Evolutionary conservation across 2,797 vertebrate genomes (phyloP).

Genomic region (Myotis myotis): DNA sequence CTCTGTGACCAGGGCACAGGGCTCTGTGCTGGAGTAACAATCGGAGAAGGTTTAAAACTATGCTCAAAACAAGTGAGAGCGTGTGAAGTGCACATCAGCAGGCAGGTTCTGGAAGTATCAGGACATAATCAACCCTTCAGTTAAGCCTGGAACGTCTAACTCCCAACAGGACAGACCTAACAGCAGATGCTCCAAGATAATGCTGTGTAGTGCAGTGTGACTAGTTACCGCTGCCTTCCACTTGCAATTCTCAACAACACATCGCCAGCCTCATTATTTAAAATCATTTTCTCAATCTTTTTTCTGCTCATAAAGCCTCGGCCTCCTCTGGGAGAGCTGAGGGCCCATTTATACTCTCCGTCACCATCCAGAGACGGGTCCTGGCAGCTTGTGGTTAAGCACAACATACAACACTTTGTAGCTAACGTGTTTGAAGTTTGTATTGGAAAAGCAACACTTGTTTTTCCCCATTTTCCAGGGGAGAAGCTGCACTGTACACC

Average conservation of each 20-base stretch:
- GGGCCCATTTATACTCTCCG: rapidly evolving
- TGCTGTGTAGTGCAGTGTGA: rapidly evolving
- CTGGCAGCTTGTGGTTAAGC: background rate
- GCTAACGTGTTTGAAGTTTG: background rate
- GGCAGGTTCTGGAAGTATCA: background rate
- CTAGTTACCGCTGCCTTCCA: background rate
- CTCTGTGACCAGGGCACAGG: background rate
- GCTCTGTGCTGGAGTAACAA: background rate
- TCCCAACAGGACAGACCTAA: background rate
- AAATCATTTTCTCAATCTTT: background rate
- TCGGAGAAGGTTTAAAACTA: background rate
- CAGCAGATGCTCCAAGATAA: background rate
- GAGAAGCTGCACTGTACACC: background rate
- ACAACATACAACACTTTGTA: background rate
- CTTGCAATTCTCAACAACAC: background rate
- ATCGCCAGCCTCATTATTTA: background rate
- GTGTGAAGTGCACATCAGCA: background rate
- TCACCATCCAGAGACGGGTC: background rate
- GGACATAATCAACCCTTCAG: background rate
- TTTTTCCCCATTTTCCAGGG: conserved; percentile 18
- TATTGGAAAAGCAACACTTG: background rate
- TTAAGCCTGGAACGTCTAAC: background rate
- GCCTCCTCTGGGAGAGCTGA: background rate
- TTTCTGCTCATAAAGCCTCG: background rate
- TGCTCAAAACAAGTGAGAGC: background rate